Evolutionary conservation across 1,140 invertebrate genomes (phyloP), one percentile per base, ranked within the genome.

Genomic region (Parapsyche elsis): DNA sequence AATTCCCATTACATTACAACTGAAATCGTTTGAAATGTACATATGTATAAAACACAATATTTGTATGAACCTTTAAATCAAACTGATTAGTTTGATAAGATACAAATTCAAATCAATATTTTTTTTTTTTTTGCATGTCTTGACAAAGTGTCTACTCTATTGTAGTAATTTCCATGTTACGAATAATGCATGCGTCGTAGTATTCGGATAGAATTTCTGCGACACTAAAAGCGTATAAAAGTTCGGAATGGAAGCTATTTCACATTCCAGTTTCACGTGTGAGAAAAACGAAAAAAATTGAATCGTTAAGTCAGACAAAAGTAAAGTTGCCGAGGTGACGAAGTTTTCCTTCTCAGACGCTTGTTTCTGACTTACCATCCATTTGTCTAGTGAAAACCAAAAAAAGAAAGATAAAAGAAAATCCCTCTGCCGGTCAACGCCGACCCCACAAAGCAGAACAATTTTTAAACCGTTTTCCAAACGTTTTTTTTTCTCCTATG

Each of bases 291-390:
- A 75, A 46, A 75, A 75, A 75, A 75, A 75, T 75, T 59, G 73
- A 46, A 75, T 75, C 73, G 73, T 59, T 57, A 57, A 75, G 53
- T 57, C 24, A 23, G 46, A 75, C 73, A 59, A 75, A 73, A 73
- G 26, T 46, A 30, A 59, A 59, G 45, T 57, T 59, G 46, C 23
- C 26, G 24, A 75, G 73, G 73, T 75, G 73, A 26, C 73, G 49
- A 75, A 75, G 73, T 75, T 75, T 71, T 26, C n/a, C 16, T 21
- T 57, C 16, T 49, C 16, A 23, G 23, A 49, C 26, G 45, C 45
- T 73, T 73, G 71, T 73, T 73, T 73, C 71, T 73, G 71, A 73
- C 71, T 73, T 73, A 21, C 21, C 38, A 46, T 46, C 71, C 45
- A 73, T 73, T 73, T 38, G 38, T 23, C 26, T 24, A 2, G 10